Evolutionary conservation across 2,888 invertebrate species (phyloP).

Genomic region (Parasteatoda lunata): DNA sequence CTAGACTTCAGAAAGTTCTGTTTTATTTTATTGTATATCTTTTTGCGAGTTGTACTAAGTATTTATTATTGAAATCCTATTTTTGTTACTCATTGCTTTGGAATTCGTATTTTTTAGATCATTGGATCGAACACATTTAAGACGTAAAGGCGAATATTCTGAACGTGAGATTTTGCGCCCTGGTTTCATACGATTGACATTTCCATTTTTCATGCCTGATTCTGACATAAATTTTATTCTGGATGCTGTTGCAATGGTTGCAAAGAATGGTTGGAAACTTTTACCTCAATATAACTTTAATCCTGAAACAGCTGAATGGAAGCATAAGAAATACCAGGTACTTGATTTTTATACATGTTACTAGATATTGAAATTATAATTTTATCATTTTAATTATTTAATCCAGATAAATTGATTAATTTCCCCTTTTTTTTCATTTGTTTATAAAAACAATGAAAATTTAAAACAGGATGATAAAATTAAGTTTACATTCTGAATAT

Average conservation of each 20-base stretch:
- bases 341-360: conserved; percentile 13
- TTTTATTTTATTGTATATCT: too few relatives aligned
- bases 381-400: too few relatives aligned
- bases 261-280: conserved; percentile 90
- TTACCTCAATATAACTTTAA: conserved; percentile 91
- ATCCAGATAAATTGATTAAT: too few relatives aligned
- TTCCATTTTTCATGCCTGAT: conserved; percentile 89
- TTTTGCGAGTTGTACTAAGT: too few relatives aligned
- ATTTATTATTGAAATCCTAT: too few relatives aligned
- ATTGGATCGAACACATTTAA: conserved; percentile 77
- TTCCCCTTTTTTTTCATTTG: too few relatives aligned
- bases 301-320: conserved; percentile 91
- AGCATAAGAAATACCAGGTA: conserved; percentile 84
- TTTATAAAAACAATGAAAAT: too few relatives aligned
- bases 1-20: too few relatives aligned
- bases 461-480: too few relatives aligned
- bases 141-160: conserved; percentile 77
- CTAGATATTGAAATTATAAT: too few relatives aligned
- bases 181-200: conserved; percentile 88
- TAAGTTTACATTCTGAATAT: too few relatives aligned
- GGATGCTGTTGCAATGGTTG: conserved; percentile 89
- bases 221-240: conserved; percentile 86
- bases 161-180: conserved; percentile 84
- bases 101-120: conserved; percentile 74
- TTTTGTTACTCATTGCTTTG: neutral